Evolutionary conservation across 2,797 vertebrate genomes (phyloP).

Genomic region (Distichodus sexfasciatus): DNA sequence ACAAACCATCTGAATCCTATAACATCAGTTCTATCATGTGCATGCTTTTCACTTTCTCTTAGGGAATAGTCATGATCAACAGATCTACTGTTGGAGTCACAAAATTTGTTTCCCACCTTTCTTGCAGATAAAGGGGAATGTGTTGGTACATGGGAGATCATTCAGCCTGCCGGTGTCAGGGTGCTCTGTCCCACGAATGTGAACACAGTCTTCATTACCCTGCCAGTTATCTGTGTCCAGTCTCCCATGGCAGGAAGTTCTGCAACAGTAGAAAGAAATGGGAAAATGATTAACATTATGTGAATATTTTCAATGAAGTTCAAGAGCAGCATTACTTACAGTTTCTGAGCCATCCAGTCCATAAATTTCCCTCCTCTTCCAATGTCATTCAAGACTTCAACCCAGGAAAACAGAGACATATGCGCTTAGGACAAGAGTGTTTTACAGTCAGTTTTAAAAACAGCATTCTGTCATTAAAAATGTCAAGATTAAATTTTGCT

Average conservation of each 20-base stretch:
- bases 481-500: no score
- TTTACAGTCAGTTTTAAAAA: no score
- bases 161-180: constrained; percentile 57
- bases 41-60: no score
- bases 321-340: constrained; percentile 55
- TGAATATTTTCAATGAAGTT: background rate
- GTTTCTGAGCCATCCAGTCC: constrained; percentile 62
- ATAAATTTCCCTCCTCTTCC: constrained; percentile 57
- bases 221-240: constrained; percentile 71
- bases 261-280: constrained; percentile 41
- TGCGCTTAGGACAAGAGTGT: constrained; percentile 73
- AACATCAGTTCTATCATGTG: no score
- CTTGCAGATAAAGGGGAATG: constrained; percentile 70
- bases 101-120: constrained; percentile 62
- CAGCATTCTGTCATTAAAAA: no score
- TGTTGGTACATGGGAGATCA: constrained; percentile 64
- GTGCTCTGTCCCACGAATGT: constrained; percentile 60
- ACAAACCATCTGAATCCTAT: constrained; percentile 11
- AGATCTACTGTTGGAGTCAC: background rate
- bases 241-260: constrained; percentile 64
- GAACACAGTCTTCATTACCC: constrained; percentile 69
- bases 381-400: constrained; percentile 74
- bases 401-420: constrained; percentile 68
- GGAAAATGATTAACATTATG: background rate
- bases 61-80: background rate